Conservation (phyloP, 2,797 vertebrate genomes). For the Tragopan temminckii region DNA sequence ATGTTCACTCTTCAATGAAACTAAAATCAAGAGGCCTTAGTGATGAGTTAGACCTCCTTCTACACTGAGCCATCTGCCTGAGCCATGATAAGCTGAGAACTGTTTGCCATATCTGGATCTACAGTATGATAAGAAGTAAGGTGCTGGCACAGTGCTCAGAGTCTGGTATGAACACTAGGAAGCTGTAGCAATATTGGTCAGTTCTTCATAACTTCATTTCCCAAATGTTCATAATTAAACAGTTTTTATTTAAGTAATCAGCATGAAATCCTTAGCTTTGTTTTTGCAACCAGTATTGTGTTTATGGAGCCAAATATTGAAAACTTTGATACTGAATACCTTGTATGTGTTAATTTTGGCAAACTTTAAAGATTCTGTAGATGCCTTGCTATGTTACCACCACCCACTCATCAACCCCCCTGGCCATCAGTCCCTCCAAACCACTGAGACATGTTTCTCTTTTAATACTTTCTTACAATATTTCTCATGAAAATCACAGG, state of each 20-base stretch:
- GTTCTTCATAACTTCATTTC: slow-evolving; percentile 89
- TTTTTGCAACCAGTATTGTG: slow-evolving; percentile 92
- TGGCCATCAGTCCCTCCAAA: slow-evolving; percentile 83
- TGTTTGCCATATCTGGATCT: slow-evolving; percentile 79
- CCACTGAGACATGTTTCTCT: slow-evolving; percentile 84
- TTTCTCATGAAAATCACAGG: slow-evolving; percentile 83
- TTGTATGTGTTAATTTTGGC: slow-evolving; percentile 97
- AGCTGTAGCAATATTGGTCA: slow-evolving; percentile 83
- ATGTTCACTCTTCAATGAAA: neutral
- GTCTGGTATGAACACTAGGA: slow-evolving; percentile 84
- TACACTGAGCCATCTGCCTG: slow-evolving; percentile 47
- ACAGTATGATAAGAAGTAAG: slow-evolving; percentile 75
- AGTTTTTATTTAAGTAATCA: slow-evolving; percentile 94
- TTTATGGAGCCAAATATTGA: slow-evolving; percentile 96
- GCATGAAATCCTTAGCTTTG: slow-evolving; percentile 91
- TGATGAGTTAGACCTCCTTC: slow-evolving; percentile 34
- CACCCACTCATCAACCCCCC: slow-evolving; percentile 83
- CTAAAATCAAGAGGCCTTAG: neutral
- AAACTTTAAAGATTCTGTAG: slow-evolving; percentile 89
- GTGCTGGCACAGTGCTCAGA: slow-evolving; percentile 79
- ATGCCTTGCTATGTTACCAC: slow-evolving; percentile 89
- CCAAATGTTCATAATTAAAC: slow-evolving; percentile 96
- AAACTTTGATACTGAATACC: slow-evolving; percentile 97
- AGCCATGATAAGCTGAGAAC: slow-evolving; percentile 28
- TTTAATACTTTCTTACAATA: slow-evolving; percentile 77